Conservation (phyloP, 2,888 invertebrate species). For the Philonicus albiceps region DNA sequence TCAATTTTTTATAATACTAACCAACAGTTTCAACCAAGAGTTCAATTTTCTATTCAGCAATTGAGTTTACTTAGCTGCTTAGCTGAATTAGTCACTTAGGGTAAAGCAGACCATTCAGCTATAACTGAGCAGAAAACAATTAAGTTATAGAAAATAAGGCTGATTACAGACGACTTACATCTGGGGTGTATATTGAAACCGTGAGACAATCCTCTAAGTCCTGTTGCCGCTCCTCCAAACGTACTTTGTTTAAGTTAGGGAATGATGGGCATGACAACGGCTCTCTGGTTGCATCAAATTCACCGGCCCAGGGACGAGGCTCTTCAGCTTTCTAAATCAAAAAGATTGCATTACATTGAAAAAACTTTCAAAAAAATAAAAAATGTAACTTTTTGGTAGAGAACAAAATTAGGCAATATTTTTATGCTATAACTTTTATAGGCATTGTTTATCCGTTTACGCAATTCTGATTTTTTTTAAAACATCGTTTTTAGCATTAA, state of each 20-base stretch:
- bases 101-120: too few relatives aligned
- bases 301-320: constrained; percentile 33
- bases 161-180: constrained; percentile 49
- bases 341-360: background rate
- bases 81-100: background rate
- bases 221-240: constrained; percentile 53
- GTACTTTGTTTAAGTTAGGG: constrained; percentile 54
- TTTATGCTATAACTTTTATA: too few relatives aligned
- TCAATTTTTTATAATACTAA: background rate
- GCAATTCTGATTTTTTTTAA: too few relatives aligned
- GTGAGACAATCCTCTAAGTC: constrained; percentile 60
- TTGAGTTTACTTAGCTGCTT: background rate
- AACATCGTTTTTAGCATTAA: too few relatives aligned
- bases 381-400: too few relatives aligned
- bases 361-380: background rate
- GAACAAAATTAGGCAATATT: too few relatives aligned
- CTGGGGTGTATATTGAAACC: constrained; percentile 57
- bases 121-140: background rate
- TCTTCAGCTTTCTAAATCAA: constrained; percentile 29
- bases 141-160: background rate
- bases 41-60: background rate
- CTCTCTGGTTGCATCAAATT: constrained; percentile 55
- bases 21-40: too few relatives aligned
- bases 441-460: too few relatives aligned
- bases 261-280: constrained; percentile 57